Evolutionary conservation across 2,797 vertebrate species (phyloP), one percentile per base, ranked within the genome.

Genomic region (Lepilemur ruficaudatus): DNA sequence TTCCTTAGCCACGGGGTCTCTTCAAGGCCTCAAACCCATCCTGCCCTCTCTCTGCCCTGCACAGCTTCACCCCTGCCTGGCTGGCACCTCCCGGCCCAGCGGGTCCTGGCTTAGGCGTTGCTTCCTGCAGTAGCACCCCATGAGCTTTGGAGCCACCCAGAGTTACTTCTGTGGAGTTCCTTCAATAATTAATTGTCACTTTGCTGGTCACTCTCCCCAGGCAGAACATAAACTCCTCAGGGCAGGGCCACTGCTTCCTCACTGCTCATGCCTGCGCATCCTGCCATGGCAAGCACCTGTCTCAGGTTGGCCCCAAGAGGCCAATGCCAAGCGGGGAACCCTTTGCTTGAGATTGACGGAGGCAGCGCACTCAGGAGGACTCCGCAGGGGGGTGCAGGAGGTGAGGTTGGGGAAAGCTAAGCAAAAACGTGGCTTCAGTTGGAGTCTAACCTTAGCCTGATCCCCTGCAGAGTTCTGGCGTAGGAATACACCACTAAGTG

Each of bases 321-420:
- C 57, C 38, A 55, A n/a, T 9, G 22, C 81, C n/a, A 70, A 59
- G 46, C 20, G 0, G 1, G 41, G 75, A 5, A 32, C 12, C 23
- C 2, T 15, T 59, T 10, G 9, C 43, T 28, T 22, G 3, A 0
- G 4, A 22, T 10, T 1, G 9, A 48, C 4, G 13, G 20, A 70
- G 23, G 41, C 30, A 18, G 2, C 0, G 0, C 10, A 0, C 9
- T 30, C 12, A 30, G n/a, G 6, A 20, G 15, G 28, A 35, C 8
- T 38, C n/a, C 0, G 0, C 3, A 35, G 50, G 38, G 48, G 57
- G 75, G 3, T 2, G 6, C 35, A 11, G n/a, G 20, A 32, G 5
- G 12, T 9, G 22, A 20, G 18, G 1, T 4, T 30, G 13, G 14
- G 8, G 3, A 25, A 72, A 43, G 0, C 41, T 3, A 25, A 87